A percentile compares a stretch with the other conserved stretches of the same genome.
Conservation (phyloP, 2,113 vertebrate genomes). For the Pimephales promelas region DNA sequence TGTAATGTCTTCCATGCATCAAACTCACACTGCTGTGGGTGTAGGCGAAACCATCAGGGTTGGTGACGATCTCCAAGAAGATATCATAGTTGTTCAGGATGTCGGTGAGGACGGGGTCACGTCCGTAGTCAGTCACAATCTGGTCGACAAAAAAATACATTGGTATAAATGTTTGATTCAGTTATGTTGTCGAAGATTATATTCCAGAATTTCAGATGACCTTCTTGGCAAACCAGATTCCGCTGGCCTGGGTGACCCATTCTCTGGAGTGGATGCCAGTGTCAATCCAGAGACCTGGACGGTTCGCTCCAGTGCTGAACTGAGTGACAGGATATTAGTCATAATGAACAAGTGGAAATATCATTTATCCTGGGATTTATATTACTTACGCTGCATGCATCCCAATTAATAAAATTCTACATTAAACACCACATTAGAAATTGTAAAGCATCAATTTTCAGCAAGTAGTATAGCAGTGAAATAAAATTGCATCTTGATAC, state of each 20-base stretch:
- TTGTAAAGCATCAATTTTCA: too few species aligned
- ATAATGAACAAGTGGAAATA: neutral
- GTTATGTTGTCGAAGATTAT: neutral
- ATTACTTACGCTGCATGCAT: too few species aligned
- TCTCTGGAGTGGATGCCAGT: conserved; percentile 90
- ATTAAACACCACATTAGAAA: too few species aligned
- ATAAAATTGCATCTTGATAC: too few species aligned
- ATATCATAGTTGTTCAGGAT: conserved; percentile 86
- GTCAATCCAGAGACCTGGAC: conserved; percentile 86
- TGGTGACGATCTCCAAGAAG: conserved; percentile 86
- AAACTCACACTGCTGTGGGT: conserved; percentile 81
- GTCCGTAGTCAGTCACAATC: conserved; percentile 80
- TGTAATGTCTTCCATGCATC: neutral
- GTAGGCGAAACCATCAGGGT: conserved; percentile 86
- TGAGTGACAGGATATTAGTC: conserved; percentile 52
- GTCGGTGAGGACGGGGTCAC: conserved; percentile 71
- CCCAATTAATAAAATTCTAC: too few species aligned
- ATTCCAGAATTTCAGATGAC: conserved; percentile 60
- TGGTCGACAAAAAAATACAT: conserved; percentile 34
- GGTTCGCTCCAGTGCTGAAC: conserved; percentile 88
- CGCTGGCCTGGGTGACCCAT: conserved; percentile 90
- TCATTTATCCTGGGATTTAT: neutral
- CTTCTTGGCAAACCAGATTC: conserved; percentile 88
- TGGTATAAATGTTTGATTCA: neutral
- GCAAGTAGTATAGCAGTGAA: too few species aligned